Evolutionary conservation across 2,797 vertebrate species (phyloP), one percentile per base, ranked within the genome.

Genomic region (Pteropus rufus): DNA sequence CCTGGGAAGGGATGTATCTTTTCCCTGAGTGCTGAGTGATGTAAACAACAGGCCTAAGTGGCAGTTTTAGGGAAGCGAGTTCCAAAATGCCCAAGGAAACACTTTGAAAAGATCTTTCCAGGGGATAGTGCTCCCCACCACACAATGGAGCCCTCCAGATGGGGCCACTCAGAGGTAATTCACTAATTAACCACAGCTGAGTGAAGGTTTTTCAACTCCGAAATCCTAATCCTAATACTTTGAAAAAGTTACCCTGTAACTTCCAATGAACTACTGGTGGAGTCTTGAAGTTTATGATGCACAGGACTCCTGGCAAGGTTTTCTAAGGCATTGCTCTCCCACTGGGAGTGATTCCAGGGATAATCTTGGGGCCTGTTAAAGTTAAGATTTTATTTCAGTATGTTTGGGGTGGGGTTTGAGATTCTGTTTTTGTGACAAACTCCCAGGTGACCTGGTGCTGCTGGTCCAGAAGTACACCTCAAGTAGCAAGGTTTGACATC

Each of bases 311-410:
- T 9, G 18, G 49, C 15, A 83, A 83, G 23, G 26, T 19, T 92
- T 87, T 12, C 9, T 2, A 41, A 87, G 8, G 24, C 11, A 8
- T 0, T n/a, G 19, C 14, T 76, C 19, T 72, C n/a, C 2, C 34
- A 16, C 7, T 70, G 21, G 36, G 12, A 31, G 0, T 14, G 4
- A n/a, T 39, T 5, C 19, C 18, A 4, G 0, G 0, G 34, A 6
- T 62, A 19, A 5, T n/a, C 4, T 8, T 0, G 1, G 52, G 19
- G 15, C 41, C 49, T 34, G 36, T 16, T 72, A 15, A 73, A 73
- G 44, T 12, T 15, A 52, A 41, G 31, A 58, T 58, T 79, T n/a
- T 10, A 15, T 31, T 39, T 72, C 44, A 7, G 19, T 15, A 69
- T 21, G 9, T 36, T 58, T 2, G 0, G 26, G 10, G 7, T 79